Percentiles rank a stretch among this genome's conserved stretches.
Evolutionary conservation across 2,113 vertebrate species (phyloP).

Genomic region (Pelecanoides urinatrix): DNA sequence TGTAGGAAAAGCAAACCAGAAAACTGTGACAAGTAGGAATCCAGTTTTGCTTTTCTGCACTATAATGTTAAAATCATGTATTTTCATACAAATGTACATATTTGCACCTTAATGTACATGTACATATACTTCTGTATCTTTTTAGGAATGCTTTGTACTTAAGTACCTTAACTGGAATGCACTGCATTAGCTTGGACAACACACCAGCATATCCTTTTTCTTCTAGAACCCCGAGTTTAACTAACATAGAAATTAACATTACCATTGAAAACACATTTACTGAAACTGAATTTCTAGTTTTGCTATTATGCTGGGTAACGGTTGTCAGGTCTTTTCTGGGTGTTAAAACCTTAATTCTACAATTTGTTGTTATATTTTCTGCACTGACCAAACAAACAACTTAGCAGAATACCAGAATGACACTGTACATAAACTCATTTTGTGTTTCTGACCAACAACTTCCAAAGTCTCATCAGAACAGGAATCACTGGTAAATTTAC

Average conservation of each 20-base stretch:
- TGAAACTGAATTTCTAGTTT: not conserved
- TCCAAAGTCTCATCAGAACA: not conserved
- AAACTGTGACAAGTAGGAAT: not conserved
- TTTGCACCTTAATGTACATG: not conserved
- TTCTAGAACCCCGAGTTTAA: not conserved
- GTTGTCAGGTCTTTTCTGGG: not conserved
- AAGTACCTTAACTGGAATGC: not conserved
- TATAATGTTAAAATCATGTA: not conserved
- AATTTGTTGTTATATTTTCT: not conserved
- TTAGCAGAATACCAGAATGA: not conserved
- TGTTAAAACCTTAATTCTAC: not conserved
- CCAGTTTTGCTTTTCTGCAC: not conserved
- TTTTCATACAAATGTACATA: not conserved
- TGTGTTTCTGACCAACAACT: not conserved
- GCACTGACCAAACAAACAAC: not conserved
- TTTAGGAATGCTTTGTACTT: not conserved
- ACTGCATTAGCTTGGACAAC: not conserved
- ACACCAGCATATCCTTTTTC: not conserved
- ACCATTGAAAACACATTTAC: not conserved
- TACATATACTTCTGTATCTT: not conserved
- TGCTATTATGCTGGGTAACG: not conserved
- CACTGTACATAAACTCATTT: not conserved
- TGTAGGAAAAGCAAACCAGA: not conserved
- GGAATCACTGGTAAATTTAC: not conserved
- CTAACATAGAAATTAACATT: not conserved